Conservation (phyloP, 2,113 vertebrate genomes). For the Heterotilapia buettikoferi region DNA sequence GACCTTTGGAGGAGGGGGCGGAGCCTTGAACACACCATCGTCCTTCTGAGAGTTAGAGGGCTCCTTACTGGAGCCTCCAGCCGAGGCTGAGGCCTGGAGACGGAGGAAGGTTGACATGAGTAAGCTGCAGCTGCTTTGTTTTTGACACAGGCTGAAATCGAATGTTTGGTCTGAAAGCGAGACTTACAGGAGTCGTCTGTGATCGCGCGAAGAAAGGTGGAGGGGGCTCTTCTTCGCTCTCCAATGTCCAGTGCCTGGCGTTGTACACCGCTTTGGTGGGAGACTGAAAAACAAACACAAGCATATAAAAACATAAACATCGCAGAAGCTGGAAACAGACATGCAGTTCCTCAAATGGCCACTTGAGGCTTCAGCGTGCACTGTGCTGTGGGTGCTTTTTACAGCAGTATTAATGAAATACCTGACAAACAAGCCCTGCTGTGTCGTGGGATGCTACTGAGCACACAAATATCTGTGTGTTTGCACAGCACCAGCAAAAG, state of each 20-base stretch:
- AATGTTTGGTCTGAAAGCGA: background rate
- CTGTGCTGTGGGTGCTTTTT: background rate
- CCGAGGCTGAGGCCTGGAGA: slow-evolving; percentile 76
- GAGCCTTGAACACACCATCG: slow-evolving; percentile 92
- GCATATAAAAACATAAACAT: background rate
- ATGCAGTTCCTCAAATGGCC: background rate
- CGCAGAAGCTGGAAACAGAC: background rate
- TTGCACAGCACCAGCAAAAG: background rate
- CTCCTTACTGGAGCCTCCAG: slow-evolving; percentile 76
- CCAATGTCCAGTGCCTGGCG: slow-evolving; percentile 91
- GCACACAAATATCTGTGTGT: background rate
- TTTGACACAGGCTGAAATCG: background rate
- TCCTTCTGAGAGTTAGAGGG: slow-evolving; percentile 79
- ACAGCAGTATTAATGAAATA: background rate
- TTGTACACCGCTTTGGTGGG: slow-evolving; percentile 99
- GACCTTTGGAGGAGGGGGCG: slow-evolving; percentile 93
- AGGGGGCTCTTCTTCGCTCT: slow-evolving; percentile 82
- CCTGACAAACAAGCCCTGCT: background rate
- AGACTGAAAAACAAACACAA: slow-evolving; percentile 71
- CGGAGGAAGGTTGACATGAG: background rate
- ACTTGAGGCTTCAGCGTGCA: background rate
- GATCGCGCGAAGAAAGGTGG: slow-evolving; percentile 73
- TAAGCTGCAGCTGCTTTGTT: background rate
- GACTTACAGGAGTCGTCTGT: slow-evolving; percentile 71
- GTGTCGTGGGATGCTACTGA: background rate